Conservation (phyloP, 2,888 invertebrate species). For the Cartodere bifasciata region DNA sequence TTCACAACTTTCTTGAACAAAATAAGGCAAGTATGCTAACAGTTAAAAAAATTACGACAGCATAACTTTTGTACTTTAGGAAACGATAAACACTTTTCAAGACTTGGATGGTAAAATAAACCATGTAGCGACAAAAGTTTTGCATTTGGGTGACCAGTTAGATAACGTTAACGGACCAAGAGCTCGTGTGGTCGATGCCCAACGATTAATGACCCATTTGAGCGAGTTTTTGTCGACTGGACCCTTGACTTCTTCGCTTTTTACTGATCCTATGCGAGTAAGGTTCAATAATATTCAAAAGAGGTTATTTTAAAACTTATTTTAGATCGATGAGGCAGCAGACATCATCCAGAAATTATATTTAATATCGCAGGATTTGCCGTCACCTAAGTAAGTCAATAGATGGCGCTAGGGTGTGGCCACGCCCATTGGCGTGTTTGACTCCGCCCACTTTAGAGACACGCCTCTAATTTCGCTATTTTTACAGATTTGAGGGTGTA, state of each 20-base stretch:
- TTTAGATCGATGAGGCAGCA: constrained; percentile 83
- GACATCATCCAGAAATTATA: constrained; percentile 95
- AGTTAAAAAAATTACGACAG: too few species aligned
- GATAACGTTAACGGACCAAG: constrained; percentile 94
- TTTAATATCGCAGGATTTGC: constrained; percentile 89
- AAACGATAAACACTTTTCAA: constrained; percentile 77
- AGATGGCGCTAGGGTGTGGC: too few species aligned
- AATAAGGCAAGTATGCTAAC: constrained; percentile 72
- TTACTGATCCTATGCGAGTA: constrained; percentile 72
- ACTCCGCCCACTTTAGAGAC: too few species aligned
- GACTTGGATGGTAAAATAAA: constrained; percentile 92
- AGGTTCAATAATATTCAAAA: constrained; percentile 8
- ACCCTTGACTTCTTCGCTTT: constrained; percentile 72
- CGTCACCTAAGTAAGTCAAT: constrained; percentile 54
- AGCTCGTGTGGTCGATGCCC: constrained; percentile 88
- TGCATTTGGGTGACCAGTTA: constrained; percentile 96
- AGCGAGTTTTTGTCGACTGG: constrained; percentile 83
- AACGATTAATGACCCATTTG: constrained; percentile 82
- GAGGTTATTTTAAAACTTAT: constrained; percentile 14
- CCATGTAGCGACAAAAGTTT: constrained; percentile 91
- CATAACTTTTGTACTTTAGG: constrained; percentile 34
- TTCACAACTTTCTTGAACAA: constrained; percentile 70
- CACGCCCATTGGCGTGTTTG: too few species aligned
- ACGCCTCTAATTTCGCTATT: constrained; percentile 12
- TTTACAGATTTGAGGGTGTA: constrained; percentile 58